Conservation (phyloP, 1,140 invertebrate genomes). For the Bicyclus anynana region DNA sequence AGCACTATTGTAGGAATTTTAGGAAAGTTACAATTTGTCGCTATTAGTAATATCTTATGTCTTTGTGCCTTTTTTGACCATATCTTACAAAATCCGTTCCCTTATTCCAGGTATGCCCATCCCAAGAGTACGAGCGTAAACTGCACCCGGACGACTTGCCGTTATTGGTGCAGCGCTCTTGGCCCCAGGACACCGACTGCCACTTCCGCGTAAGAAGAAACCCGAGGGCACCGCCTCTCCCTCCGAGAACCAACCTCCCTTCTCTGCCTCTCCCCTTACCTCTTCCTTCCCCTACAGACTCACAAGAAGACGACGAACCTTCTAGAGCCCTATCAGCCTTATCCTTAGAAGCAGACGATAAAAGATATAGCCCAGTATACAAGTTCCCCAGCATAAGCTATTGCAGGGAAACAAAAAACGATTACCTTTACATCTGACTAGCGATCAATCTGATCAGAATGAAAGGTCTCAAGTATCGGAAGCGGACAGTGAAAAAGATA, state of each 20-base stretch:
- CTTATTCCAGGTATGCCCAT: slow-evolving; percentile 77
- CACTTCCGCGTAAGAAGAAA: slow-evolving; percentile 88
- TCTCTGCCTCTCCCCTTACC: slow-evolving; percentile 28
- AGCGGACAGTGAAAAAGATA: slow-evolving; percentile 40
- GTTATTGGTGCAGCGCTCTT: slow-evolving; percentile 88
- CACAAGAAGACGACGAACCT: slow-evolving; percentile 51
- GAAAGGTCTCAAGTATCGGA: slow-evolving; percentile 25
- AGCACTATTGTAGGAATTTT: no score
- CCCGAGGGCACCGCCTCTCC: slow-evolving; percentile 83
- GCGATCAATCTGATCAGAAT: slow-evolving; percentile 30
- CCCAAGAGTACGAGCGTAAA: slow-evolving; percentile 89
- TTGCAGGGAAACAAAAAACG: slow-evolving; percentile 66
- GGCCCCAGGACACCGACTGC: slow-evolving; percentile 80
- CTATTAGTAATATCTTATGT: no score
- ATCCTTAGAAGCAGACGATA: slow-evolving; percentile 61
- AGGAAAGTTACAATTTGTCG: no score
- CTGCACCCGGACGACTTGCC: slow-evolving; percentile 91
- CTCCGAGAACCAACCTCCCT: slow-evolving; percentile 53
- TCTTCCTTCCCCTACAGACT: slow-evolving; percentile 6
- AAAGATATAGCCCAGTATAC: slow-evolving; percentile 73
- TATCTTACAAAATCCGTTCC: background rate
- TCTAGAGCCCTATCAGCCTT: slow-evolving; percentile 64
- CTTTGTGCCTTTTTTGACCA: background rate
- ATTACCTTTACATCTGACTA: slow-evolving; percentile 69
- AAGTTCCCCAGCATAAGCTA: slow-evolving; percentile 74